Conservation (phyloP, 1,140 invertebrate genomes). For the Drosophila chauvacae region DNA sequence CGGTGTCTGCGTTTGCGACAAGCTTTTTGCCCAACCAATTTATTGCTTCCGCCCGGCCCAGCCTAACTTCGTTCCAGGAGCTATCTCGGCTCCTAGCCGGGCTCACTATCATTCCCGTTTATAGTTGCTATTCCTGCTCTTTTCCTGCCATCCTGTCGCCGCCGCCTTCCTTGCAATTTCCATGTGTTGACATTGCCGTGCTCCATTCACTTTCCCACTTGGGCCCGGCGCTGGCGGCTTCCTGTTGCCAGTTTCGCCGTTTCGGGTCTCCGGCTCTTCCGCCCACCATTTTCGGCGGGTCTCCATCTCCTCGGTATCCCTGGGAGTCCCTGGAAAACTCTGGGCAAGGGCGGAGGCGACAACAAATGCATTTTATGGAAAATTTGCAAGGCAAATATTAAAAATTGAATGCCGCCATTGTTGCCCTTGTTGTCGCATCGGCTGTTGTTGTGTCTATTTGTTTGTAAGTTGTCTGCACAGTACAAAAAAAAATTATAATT, state of each 20-base stretch:
- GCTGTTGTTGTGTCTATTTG: conserved; percentile 27
- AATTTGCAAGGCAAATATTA: conserved; percentile 82
- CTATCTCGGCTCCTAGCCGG: conserved; percentile 32
- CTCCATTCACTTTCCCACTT: conserved; percentile 74
- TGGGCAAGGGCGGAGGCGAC: conserved; percentile 20
- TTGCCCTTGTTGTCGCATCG: conserved; percentile 34
- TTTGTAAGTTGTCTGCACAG: conserved; percentile 24
- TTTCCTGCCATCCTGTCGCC: conserved; percentile 24
- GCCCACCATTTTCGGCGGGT: conserved; percentile 18
- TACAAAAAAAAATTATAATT: not conserved
- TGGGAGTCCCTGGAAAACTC: not conserved
- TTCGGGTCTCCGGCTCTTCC: conserved; percentile 38
- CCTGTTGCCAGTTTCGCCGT: conserved; percentile 50
- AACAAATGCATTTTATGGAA: conserved; percentile 79
- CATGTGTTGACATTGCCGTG: conserved; percentile 79
- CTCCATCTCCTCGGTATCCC: not conserved
- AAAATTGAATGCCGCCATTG: conserved; percentile 78
- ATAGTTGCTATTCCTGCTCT: conserved; percentile 36
- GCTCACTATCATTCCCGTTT: conserved; percentile 44
- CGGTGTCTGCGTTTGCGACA: conserved; percentile 74
- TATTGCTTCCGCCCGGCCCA: conserved; percentile 69
- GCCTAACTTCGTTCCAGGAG: conserved; percentile 24
- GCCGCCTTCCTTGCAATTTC: conserved; percentile 74
- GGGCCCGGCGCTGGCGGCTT: conserved; percentile 49
- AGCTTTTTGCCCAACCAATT: conserved; percentile 82